Percentiles rank a stretch among this genome's conserved stretches.
Conservation (phyloP, 2,888 invertebrate species). For the Leptopilina syphax region DNA sequence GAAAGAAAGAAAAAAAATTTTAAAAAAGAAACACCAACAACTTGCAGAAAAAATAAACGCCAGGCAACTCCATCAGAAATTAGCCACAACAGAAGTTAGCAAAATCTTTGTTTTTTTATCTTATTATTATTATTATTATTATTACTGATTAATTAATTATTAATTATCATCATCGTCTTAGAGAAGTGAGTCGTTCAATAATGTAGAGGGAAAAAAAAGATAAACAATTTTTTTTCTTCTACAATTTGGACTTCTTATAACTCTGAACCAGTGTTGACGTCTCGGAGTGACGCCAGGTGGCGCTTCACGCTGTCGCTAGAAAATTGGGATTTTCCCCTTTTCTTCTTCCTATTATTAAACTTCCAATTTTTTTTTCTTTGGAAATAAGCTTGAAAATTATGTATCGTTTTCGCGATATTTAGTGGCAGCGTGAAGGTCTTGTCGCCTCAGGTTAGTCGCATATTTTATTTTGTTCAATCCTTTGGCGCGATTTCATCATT, state of each 20-base stretch:
- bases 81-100: slow-evolving; percentile 66
- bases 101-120: slow-evolving; percentile 65
- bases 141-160: slow-evolving; percentile 48
- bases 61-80: slow-evolving; percentile 38
- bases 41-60: not conserved
- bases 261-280: slow-evolving; percentile 64
- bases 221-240: not conserved
- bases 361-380: too few relatives aligned
- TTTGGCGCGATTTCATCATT: slow-evolving; percentile 60
- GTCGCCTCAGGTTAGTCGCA: slow-evolving; percentile 75
- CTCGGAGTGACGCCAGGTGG: slow-evolving; percentile 69
- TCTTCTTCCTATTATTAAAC: not conserved
- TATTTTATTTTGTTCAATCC: slow-evolving; percentile 68
- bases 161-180: slow-evolving; percentile 51
- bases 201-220: slow-evolving; percentile 47
- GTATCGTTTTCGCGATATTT: slow-evolving; percentile 38
- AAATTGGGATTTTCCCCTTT: not conserved
- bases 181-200: slow-evolving; percentile 59
- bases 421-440: slow-evolving; percentile 73
- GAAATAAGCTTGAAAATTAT: too few relatives aligned
- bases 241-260: slow-evolving; percentile 59
- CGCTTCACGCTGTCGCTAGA: slow-evolving; percentile 69
- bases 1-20: slow-evolving; percentile 14
- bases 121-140: slow-evolving; percentile 53
- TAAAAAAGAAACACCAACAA: not conserved